These are phyloP conservation scores for Philhelius pedissequus DNA, from an alignment of 2,888 invertebrate genomes.

Conservation along the genomic window DNA sequence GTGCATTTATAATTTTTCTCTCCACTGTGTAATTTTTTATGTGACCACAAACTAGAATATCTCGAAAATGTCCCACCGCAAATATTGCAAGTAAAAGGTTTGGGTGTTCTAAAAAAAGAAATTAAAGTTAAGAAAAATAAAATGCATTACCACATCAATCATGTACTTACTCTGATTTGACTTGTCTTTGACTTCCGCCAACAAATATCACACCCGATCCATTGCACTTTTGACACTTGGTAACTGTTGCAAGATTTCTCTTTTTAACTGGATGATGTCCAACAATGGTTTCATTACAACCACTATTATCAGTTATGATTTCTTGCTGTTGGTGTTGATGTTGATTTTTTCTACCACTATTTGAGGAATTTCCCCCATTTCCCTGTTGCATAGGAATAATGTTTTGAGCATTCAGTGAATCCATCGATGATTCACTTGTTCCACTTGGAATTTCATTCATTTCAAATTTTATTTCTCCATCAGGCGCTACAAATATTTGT, in stretches of 20 bases:
- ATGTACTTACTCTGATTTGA: slow-evolving; percentile 76
- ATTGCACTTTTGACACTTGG: slow-evolving; percentile 93
- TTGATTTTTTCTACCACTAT: slow-evolving; percentile 63
- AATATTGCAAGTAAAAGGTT: slow-evolving; percentile 93
- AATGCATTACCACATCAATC: background rate
- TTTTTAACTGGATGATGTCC: slow-evolving; percentile 90
- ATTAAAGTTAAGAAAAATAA: background rate
- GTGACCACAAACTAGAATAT: slow-evolving; percentile 93
- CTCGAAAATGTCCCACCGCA: slow-evolving; percentile 91
- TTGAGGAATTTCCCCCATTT: slow-evolving; percentile 17
- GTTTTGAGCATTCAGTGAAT: slow-evolving; percentile 79
- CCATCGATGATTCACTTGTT: slow-evolving; percentile 73
- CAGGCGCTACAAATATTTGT: slow-evolving; percentile 85
- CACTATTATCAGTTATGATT: slow-evolving; percentile 24
- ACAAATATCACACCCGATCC: slow-evolving; percentile 88
- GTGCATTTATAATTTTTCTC: slow-evolving; percentile 92
- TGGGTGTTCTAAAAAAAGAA: slow-evolving; percentile 81
- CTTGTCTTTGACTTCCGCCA: slow-evolving; percentile 72
- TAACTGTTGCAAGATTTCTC: slow-evolving; percentile 87
- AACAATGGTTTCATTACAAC: slow-evolving; percentile 69
- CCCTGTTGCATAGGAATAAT: slow-evolving; percentile 77
- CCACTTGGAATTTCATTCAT: slow-evolving; percentile 79
- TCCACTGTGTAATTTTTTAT: slow-evolving; percentile 91
- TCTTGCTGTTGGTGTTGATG: slow-evolving; percentile 15
- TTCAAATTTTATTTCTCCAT: slow-evolving; percentile 83